A percentile compares a stretch with the other conserved stretches of the same genome.
Conservation (phyloP, 2,797 vertebrate species). For the Falco naumanni region DNA sequence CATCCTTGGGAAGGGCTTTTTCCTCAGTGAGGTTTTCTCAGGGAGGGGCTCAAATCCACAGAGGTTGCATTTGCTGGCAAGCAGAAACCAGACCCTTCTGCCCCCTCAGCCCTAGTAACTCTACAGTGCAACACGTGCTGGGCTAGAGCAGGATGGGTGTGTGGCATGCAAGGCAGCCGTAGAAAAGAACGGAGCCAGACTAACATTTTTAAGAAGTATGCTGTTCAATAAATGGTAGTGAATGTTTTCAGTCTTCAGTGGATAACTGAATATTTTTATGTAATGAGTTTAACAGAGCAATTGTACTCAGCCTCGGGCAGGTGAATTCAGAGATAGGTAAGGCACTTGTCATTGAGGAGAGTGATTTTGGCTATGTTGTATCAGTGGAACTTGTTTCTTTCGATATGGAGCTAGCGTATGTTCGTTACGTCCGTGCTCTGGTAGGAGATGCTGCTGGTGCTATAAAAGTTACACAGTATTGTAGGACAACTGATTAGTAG, state of each 20-base stretch:
- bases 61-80: neutral
- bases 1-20: neutral
- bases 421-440: neutral
- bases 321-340: neutral
- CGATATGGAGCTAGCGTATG: neutral
- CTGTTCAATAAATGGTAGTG: neutral
- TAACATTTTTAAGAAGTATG: neutral
- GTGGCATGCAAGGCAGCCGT: neutral
- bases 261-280: neutral
- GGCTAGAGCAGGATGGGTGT: neutral
- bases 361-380: neutral
- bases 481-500: neutral
- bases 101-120: neutral
- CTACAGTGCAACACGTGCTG: fast-evolving
- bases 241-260: neutral
- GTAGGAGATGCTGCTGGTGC: neutral
- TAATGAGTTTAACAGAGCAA: neutral
- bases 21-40: neutral
- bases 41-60: neutral
- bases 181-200: neutral
- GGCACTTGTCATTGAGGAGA: neutral
- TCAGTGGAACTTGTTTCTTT: neutral
- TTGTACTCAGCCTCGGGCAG: neutral
- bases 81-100: neutral
- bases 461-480: neutral